Conservation (phyloP, 1,140 invertebrate species). For the Brachionus asplanchnoidis region DNA sequence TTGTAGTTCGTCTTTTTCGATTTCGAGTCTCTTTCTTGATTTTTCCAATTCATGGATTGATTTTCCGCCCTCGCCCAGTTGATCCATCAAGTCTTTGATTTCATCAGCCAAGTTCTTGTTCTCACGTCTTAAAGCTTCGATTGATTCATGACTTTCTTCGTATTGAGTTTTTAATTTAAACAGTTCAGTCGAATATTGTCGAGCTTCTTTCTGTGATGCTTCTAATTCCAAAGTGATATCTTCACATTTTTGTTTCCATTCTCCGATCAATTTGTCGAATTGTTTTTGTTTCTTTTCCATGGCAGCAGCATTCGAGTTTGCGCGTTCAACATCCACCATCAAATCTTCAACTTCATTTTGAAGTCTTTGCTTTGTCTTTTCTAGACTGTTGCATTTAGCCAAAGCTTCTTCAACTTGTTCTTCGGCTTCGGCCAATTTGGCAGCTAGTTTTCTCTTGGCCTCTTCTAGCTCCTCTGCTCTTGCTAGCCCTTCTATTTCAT, state of each 20-base stretch:
- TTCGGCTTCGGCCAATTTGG: slow-evolving; percentile 96
- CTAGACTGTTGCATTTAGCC: slow-evolving; percentile 87
- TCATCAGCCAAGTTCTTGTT: slow-evolving; percentile 92
- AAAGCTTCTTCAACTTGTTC: slow-evolving; percentile 73
- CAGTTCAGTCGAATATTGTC: slow-evolving; percentile 97
- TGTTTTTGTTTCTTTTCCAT: slow-evolving; percentile 99
- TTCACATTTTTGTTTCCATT: slow-evolving; percentile 75
- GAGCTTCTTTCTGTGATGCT: slow-evolving; percentile 61
- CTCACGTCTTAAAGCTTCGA: slow-evolving; percentile 93
- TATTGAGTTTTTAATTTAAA: slow-evolving; percentile 86
- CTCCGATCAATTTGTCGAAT: slow-evolving; percentile 90
- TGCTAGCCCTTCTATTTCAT: slow-evolving; percentile 64
- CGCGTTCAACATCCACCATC: slow-evolving; percentile 90
- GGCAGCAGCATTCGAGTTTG: slow-evolving; percentile 70
- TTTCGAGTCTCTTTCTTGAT: slow-evolving; percentile 63
- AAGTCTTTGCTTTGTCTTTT: slow-evolving; percentile 93
- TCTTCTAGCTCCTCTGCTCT: slow-evolving; percentile 83
- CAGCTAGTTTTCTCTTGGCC: slow-evolving; percentile 97
- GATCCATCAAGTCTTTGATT: slow-evolving; percentile 80
- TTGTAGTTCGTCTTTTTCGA: too few relatives aligned
- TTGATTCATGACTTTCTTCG: slow-evolving; percentile 89
- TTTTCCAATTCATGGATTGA: slow-evolving; percentile 77
- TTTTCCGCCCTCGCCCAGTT: slow-evolving; percentile 89
- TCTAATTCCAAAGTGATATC: too few relatives aligned
- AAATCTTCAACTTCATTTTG: slow-evolving; percentile 96